Conservation (phyloP, 2,888 invertebrate species). For the Orthosia gothica region DNA sequence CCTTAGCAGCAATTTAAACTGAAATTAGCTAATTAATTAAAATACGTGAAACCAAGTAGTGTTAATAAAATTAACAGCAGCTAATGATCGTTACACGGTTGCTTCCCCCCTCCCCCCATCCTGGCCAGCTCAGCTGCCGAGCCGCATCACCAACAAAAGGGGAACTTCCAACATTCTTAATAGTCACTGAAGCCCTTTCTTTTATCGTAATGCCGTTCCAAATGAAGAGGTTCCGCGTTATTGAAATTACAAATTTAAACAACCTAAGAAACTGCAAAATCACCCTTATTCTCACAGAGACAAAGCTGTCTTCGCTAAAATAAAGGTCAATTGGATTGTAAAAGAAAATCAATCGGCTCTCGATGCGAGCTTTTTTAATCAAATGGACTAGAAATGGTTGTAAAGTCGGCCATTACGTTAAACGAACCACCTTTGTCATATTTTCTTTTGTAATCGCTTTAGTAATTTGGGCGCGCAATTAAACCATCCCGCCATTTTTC, state of each 20-base stretch:
- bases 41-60: background rate
- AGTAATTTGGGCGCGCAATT: slow-evolving; percentile 82
- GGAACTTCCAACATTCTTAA: slow-evolving; percentile 79
- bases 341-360: slow-evolving; percentile 86
- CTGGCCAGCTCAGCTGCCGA: slow-evolving; percentile 43
- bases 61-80: slow-evolving; percentile 14
- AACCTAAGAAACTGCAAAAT: slow-evolving; percentile 47
- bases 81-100: slow-evolving; percentile 44
- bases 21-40: background rate
- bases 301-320: slow-evolving; percentile 68
- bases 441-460: slow-evolving; percentile 84
- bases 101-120: slow-evolving; percentile 11
- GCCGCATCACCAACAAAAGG: slow-evolving; percentile 65
- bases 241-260: slow-evolving; percentile 71
- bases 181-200: slow-evolving; percentile 83
- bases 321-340: slow-evolving; percentile 76
- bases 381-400: slow-evolving; percentile 87
- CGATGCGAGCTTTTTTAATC: slow-evolving; percentile 87
- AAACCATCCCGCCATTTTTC: slow-evolving; percentile 72
- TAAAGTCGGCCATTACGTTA: slow-evolving; percentile 86
- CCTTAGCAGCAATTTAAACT: background rate
- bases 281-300: slow-evolving; percentile 55
- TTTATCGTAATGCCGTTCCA: slow-evolving; percentile 84
- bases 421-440: slow-evolving; percentile 89
- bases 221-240: slow-evolving; percentile 83